These are phyloP conservation scores for Potorous gilbertii DNA, from an alignment of 2,797 vertebrate species.

Conservation along the genomic window DNA sequence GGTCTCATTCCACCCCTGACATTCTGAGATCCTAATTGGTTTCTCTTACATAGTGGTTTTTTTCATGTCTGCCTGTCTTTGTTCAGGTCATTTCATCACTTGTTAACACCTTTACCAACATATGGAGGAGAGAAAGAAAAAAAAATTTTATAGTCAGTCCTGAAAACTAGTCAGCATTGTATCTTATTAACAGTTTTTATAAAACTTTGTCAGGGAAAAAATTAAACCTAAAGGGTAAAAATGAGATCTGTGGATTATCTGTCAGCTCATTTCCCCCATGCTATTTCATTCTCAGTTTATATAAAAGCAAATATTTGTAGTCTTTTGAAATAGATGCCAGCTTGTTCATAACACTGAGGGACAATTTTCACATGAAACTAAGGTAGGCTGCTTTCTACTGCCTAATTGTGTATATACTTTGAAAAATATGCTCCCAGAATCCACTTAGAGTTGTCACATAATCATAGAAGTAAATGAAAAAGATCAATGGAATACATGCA, in stretches of 20 bases:
- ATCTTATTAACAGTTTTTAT: slow-evolving; percentile 34
- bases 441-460: neutral
- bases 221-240: neutral
- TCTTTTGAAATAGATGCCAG: neutral
- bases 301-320: neutral
- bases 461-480: neutral
- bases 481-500: neutral
- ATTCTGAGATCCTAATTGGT: neutral
- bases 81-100: neutral
- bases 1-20: neutral
- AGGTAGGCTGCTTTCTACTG: neutral
- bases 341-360: neutral
- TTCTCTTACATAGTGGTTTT: neutral
- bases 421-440: neutral
- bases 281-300: slow-evolving; percentile 34
- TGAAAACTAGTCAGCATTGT: neutral
- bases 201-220: neutral
- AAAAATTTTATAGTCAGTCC: neutral
- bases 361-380: neutral
- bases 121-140: neutral
- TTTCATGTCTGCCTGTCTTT: slow-evolving; percentile 28
- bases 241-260: neutral
- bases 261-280: slow-evolving; percentile 34
- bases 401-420: neutral
- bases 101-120: slow-evolving; percentile 26